These are phyloP conservation scores for Heterocephalus glaber DNA, from an alignment of 2,113 vertebrate genomes.

Conservation along the genomic window DNA sequence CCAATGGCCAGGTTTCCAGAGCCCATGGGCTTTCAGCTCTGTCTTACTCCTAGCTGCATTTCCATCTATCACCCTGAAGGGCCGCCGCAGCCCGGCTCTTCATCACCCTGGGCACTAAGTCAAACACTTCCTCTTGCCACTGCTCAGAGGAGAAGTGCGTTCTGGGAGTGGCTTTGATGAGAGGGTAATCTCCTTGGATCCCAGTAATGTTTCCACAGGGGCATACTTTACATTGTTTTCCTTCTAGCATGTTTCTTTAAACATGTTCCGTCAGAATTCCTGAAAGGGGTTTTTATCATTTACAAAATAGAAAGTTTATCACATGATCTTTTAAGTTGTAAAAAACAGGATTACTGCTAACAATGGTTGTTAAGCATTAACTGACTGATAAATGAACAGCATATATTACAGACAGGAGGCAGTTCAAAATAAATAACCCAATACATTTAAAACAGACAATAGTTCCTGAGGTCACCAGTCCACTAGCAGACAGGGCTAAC, in stretches of 20 bases:
- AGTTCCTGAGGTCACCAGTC: rapidly evolving
- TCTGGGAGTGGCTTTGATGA: background rate
- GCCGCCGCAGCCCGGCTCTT: background rate
- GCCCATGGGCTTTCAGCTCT: background rate
- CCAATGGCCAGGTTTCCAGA: background rate
- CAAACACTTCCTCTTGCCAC: background rate
- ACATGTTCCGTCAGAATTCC: background rate
- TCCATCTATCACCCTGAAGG: background rate
- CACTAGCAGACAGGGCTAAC: background rate
- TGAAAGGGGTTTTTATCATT: background rate
- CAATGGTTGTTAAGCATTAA: background rate
- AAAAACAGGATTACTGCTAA: background rate
- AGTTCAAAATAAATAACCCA: background rate
- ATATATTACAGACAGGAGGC: background rate
- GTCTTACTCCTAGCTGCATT: background rate
- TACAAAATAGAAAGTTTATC: background rate
- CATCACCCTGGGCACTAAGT: background rate
- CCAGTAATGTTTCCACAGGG: rapidly evolving
- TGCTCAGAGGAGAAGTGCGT: background rate
- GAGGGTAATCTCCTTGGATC: background rate
- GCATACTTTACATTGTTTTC: background rate
- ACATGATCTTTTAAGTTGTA: background rate
- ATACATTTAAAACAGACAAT: background rate
- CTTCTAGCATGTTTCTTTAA: background rate
- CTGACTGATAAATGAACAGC: background rate